Conservation (phyloP, 2,888 invertebrate genomes). For the Lysandra bellargus region DNA sequence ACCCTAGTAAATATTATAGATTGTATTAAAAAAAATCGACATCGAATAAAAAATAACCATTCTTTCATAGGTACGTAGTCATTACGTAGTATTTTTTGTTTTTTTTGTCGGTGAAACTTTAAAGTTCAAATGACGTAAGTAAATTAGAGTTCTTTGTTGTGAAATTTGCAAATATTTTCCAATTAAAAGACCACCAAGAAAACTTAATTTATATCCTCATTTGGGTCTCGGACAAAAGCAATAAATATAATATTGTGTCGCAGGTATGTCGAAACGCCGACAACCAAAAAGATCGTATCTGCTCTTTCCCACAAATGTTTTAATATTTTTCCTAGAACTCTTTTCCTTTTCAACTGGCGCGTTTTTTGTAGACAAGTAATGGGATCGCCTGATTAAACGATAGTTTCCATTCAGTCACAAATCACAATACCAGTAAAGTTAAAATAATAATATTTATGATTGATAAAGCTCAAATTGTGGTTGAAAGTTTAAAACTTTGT, state of each 20-base stretch:
- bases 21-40: too few species aligned
- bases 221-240: constrained; percentile 6
- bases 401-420: not conserved
- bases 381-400: not conserved
- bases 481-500: too few species aligned
- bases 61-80: too few species aligned
- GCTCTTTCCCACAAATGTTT: constrained; percentile 24
- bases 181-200: constrained; percentile 27
- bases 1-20: too few species aligned
- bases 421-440: not conserved
- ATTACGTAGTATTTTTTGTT: too few species aligned
- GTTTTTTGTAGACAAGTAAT: not conserved
- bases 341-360: not conserved
- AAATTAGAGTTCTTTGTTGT: not conserved
- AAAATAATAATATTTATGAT: too few species aligned
- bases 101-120: not conserved
- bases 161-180: constrained; percentile 19
- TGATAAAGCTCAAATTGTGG: too few species aligned
- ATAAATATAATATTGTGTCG: constrained; percentile 31
- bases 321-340: constrained; percentile 21
- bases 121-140: not conserved
- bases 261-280: constrained; percentile 23
- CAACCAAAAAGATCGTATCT: constrained; percentile 19
- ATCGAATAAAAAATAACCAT: too few species aligned
- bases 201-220: constrained; percentile 23